These are phyloP conservation scores for Spea bombifrons DNA, from an alignment of 2,113 vertebrate species.

Conservation along the genomic window DNA sequence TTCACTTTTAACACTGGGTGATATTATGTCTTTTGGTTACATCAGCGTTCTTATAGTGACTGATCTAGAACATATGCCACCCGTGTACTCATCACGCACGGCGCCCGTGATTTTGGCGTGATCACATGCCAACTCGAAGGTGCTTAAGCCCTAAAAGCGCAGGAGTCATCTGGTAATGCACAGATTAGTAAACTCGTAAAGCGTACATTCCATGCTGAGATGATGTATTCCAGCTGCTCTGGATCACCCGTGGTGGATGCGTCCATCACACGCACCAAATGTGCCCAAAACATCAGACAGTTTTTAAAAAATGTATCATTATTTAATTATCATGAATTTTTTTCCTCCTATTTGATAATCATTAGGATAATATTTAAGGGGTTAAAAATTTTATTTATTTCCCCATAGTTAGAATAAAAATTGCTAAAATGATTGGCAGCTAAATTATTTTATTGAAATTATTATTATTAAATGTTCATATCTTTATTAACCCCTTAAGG, in stretches of 20 bases:
- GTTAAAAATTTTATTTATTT: no score
- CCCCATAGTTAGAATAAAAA: no score
- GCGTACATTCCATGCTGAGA: background rate
- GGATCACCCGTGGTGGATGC: background rate
- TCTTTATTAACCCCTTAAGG: no score
- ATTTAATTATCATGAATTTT: no score
- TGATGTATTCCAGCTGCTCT: background rate
- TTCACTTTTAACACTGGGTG: conserved; percentile 9
- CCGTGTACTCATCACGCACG: background rate
- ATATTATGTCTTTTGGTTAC: background rate
- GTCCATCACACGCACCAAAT: background rate
- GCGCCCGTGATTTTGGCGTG: background rate
- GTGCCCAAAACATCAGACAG: background rate
- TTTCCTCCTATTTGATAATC: no score
- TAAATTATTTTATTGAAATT: no score
- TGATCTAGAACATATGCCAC: conserved; percentile 10
- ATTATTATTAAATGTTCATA: no score
- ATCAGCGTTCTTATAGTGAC: background rate
- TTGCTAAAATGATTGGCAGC: no score
- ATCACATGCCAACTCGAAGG: background rate
- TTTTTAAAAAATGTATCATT: no score
- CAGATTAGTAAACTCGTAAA: background rate
- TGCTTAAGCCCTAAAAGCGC: background rate
- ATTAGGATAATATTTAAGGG: no score
- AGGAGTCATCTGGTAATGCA: background rate